Conservation (phyloP, 2,888 invertebrate species). For the Cotesia congregata region DNA sequence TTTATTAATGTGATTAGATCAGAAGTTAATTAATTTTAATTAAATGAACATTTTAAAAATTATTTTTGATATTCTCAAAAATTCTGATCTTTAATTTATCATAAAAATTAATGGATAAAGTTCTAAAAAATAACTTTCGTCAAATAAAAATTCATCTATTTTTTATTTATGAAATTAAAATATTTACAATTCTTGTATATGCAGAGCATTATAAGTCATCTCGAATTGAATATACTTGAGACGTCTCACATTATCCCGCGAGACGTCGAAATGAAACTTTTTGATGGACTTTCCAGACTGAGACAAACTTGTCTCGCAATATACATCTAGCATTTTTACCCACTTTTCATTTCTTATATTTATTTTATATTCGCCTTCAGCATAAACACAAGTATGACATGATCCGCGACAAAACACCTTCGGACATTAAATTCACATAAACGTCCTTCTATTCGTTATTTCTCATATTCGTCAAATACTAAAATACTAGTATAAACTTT, state of each 20-base stretch:
- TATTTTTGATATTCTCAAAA: no score
- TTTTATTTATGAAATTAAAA: not conserved
- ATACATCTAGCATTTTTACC: slow-evolving; percentile 12
- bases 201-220: not conserved
- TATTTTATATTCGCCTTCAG: no score
- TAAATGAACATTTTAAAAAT: no score
- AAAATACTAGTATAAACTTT: no score
- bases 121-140: no score
- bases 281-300: slow-evolving; percentile 45
- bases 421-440: slow-evolving; percentile 4
- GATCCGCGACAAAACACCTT: not conserved
- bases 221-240: slow-evolving; percentile 24
- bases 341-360: slow-evolving; percentile 2
- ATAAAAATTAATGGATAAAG: no score
- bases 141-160: not conserved
- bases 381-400: not conserved
- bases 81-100: no score
- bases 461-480: no score
- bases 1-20: no score
- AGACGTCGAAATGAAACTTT: slow-evolving; percentile 49
- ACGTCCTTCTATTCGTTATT: not conserved
- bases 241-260: slow-evolving; percentile 7
- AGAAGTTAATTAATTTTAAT: no score
- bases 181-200: slow-evolving; percentile 4
- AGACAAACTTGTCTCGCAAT: slow-evolving; percentile 31